These are phyloP conservation scores for Oreortyx pictus DNA, from an alignment of 2,797 vertebrate genomes.

Conservation along the genomic window DNA sequence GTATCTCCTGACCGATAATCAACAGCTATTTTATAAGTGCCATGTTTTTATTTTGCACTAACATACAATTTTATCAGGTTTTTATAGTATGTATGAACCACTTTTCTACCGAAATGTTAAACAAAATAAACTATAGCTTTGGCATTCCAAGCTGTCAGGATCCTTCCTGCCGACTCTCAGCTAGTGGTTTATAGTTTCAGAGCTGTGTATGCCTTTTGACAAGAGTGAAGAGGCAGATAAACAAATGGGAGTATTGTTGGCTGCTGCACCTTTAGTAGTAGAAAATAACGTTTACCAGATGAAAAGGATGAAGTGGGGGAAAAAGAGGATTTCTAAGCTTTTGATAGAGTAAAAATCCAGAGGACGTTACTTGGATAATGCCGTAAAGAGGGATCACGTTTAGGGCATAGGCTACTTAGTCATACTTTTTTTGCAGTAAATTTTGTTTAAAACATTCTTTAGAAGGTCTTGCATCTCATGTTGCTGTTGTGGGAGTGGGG, in stretches of 20 bases:
- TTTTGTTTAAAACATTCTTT: slow-evolving; percentile 3
- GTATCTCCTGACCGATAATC: slow-evolving; percentile 53
- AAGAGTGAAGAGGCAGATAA: background rate
- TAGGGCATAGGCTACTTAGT: background rate
- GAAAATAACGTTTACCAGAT: background rate
- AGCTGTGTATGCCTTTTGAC: background rate
- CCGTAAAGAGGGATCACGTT: background rate
- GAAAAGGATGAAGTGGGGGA: background rate
- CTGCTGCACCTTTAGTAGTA: background rate
- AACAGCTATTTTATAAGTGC: background rate
- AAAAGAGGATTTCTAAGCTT: slow-evolving; percentile 38
- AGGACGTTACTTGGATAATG: background rate
- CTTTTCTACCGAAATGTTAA: background rate
- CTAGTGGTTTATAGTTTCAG: background rate
- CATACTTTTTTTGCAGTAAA: background rate
- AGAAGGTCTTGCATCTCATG: background rate
- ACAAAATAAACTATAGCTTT: background rate
- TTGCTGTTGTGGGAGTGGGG: background rate
- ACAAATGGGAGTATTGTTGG: background rate
- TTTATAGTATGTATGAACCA: background rate
- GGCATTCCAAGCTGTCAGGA: background rate
- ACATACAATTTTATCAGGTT: background rate
- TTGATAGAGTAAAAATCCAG: slow-evolving; percentile 7
- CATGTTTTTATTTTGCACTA: slow-evolving; percentile 2
- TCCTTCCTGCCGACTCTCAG: background rate